phyloP scores from a whole-genome alignment of 2,888 invertebrate genomes.

The Agrochola lota region DNA sequence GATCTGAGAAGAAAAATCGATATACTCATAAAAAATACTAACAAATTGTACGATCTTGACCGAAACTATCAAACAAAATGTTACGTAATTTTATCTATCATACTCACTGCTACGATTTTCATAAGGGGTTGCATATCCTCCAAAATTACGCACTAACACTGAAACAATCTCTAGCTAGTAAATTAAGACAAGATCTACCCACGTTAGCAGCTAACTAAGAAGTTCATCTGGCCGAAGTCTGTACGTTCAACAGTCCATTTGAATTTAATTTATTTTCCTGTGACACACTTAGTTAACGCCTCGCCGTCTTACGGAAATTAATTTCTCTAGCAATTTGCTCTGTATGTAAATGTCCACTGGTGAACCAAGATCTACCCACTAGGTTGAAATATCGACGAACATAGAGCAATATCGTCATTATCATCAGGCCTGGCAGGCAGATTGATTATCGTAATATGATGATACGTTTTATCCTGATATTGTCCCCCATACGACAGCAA shows the following conservation, averaged over 20 bases:
- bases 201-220: slow-evolving; percentile 40
- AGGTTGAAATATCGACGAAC: slow-evolving; percentile 34
- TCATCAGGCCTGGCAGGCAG: slow-evolving; percentile 24
- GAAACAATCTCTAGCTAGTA: slow-evolving; percentile 22
- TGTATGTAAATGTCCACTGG: slow-evolving; percentile 43
- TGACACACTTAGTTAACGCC: slow-evolving; percentile 57
- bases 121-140: background rate
- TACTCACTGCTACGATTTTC: too few relatives aligned
- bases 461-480: slow-evolving; percentile 52
- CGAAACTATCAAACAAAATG: background rate
- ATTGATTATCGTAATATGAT: slow-evolving; percentile 56
- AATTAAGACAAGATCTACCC: slow-evolving; percentile 43
- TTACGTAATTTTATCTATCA: background rate
- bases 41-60: background rate
- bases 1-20: background rate
- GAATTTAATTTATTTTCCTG: slow-evolving; percentile 62
- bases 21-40: background rate
- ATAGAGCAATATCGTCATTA: slow-evolving; percentile 25
- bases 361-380: background rate
- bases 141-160: background rate
- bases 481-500: slow-evolving; percentile 42
- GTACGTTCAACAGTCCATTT: slow-evolving; percentile 57
- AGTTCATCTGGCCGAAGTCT: slow-evolving; percentile 29
- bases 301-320: slow-evolving; percentile 54
- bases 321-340: slow-evolving; percentile 61